phyloP scores from a whole-genome alignment of 1,140 invertebrate species.

The Saccostrea echinata region DNA sequence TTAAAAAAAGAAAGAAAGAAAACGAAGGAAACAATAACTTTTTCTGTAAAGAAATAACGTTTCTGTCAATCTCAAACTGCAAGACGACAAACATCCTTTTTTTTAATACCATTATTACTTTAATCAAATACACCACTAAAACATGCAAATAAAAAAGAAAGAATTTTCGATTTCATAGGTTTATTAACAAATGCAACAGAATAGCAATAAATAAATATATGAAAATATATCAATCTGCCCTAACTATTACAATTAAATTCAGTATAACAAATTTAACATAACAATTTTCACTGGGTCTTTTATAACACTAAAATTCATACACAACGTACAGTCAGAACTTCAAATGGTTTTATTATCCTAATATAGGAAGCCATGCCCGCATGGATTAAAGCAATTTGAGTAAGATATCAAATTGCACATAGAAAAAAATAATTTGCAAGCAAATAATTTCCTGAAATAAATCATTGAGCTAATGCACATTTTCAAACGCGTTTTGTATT shows the following conservation, averaged over 20 bases:
- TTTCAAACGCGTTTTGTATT: not conserved
- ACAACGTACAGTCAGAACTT: not conserved
- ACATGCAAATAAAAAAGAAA: not conserved
- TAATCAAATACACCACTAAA: not conserved
- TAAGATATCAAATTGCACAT: not conserved
- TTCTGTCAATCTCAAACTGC: too few species aligned
- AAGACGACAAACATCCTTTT: too few species aligned
- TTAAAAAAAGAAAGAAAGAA: too few species aligned
- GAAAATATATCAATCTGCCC: not conserved
- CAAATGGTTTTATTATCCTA: not conserved
- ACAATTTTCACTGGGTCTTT: not conserved
- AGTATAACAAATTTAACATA: constrained; percentile 5
- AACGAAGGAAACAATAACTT: too few species aligned
- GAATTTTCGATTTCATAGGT: not conserved
- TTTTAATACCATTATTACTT: too few species aligned
- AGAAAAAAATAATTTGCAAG: not conserved
- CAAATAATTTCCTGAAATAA: not conserved
- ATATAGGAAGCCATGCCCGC: constrained; percentile 4
- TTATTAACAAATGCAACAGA: constrained; percentile 26
- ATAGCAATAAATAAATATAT: constrained; percentile 8
- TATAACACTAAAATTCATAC: not conserved
- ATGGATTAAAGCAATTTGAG: not conserved
- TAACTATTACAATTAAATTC: constrained; percentile 7
- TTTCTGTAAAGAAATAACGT: too few species aligned
- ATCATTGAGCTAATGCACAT: not conserved